Conservation (phyloP, 2,113 vertebrate genomes). For the Sitta europaea region DNA sequence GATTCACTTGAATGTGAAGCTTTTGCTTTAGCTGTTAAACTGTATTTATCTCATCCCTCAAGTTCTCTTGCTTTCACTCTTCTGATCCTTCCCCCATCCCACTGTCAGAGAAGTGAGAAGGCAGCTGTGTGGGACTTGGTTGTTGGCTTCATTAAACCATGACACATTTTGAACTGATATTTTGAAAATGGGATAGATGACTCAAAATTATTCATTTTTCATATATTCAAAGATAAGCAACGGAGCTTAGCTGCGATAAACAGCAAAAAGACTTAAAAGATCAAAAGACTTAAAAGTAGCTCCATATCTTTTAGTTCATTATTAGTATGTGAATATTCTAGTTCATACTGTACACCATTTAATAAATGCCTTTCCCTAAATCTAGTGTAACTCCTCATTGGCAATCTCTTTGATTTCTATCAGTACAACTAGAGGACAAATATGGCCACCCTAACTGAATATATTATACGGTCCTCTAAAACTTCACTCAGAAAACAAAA, state of each 20-base stretch:
- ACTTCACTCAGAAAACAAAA: background rate
- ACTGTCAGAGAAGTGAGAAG: background rate
- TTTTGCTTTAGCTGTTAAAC: background rate
- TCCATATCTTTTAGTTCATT: background rate
- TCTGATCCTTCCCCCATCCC: background rate
- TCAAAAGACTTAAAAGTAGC: background rate
- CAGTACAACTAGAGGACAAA: background rate
- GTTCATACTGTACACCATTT: background rate
- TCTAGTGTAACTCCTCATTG: background rate
- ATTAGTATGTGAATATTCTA: background rate
- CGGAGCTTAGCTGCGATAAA: background rate
- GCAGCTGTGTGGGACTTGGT: background rate
- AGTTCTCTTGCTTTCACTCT: background rate
- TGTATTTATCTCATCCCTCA: background rate
- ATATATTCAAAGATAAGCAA: background rate
- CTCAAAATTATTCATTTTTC: background rate
- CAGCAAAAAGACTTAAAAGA: background rate
- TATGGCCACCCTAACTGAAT: background rate
- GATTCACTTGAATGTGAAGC: background rate
- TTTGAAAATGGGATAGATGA: background rate
- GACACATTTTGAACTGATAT: background rate
- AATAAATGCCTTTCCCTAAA: background rate
- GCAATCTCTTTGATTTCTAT: background rate
- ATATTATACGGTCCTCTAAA: background rate
- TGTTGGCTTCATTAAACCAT: background rate